Conservation (phyloP, 37 sponge, comb jelly and placozoan species). For the Haliclona indistincta region DNA sequence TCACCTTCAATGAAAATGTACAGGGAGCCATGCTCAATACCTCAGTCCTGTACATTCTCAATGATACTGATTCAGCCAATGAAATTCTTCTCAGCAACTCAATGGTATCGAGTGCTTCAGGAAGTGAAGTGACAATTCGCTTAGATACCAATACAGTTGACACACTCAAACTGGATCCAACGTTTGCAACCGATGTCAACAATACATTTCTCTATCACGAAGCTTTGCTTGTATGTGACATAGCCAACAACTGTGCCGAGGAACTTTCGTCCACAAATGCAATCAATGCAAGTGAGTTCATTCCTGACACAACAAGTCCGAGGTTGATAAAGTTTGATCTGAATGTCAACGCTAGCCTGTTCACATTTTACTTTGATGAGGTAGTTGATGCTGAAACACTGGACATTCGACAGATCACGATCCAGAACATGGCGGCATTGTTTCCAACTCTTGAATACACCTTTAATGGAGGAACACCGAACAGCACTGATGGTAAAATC, state of each 20-base stretch:
- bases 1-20: constrained; percentile 79
- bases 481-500: constrained; percentile 11
- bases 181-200: constrained; percentile 32
- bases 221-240: constrained; percentile 51
- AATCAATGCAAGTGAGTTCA: constrained; percentile 19
- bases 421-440: constrained; percentile 49
- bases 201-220: constrained; percentile 55
- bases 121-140: neutral
- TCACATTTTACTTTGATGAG: constrained; percentile 74
- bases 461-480: constrained; percentile 28
- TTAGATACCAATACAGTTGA: constrained; percentile 29
- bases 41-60: constrained; percentile 32
- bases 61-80: neutral
- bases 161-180: constrained; percentile 49
- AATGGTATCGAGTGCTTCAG: neutral
- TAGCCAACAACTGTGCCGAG: constrained; percentile 67
- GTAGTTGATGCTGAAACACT: constrained; percentile 63
- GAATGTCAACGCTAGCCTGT: constrained; percentile 42
- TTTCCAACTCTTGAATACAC: constrained; percentile 45
- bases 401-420: constrained; percentile 54
- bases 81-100: neutral
- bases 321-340: constrained; percentile 59
- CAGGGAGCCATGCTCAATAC: constrained; percentile 28
- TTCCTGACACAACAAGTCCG: constrained; percentile 70
- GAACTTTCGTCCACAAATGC: constrained; percentile 21